Evolutionary conservation across 1,140 invertebrate genomes (phyloP), one percentile per base, ranked within the genome.

Genomic region (Euura saliciscinereae): DNA sequence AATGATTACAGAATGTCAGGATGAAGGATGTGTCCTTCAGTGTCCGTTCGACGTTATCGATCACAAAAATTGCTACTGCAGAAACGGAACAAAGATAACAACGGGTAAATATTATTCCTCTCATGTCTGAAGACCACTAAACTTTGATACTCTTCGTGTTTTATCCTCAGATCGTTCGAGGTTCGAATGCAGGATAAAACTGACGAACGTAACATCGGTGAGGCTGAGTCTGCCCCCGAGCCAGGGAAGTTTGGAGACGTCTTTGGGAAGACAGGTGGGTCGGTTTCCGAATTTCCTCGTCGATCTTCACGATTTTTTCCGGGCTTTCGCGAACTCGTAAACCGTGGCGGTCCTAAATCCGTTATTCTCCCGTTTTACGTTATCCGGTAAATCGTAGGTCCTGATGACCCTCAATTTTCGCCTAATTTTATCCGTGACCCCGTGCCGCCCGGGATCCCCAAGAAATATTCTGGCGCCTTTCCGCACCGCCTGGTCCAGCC

Each of bases 391-490:
- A 4, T 68, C 68, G 70, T 85, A 87, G 4, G 13, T 75, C 42
- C 65, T 73, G 6, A 79, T 4, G 10, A 75, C 66, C 4, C 65
- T 77, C 28, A 85, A 67, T 71, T 72, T 70, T 43, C 73, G 73
- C 1, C 65, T 78, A 3, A 83, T 70, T 43, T 78, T 51, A 2
- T 75, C 64, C 0, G 74, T 80, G n/a, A 86, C 68, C 4, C 79
- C 79, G 72, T 86, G 82, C 44, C 84, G 80, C 43, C 84, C 85
- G 4, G 85, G 85, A 79, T 88, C 86, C 7, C 79, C 85, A 44
- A 88, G 59, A 64, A 83, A 81, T 68, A 88, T 81, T 13, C 69
- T 79, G 73, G 86, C 85, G 4, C 84, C 85, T 3, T 80, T 68
- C 2, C 44, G 44, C 8, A 73, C 66, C 4, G 87, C 73, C 6